These are phyloP conservation scores for Strigamia maritima DNA, from an alignment of 2,888 invertebrate genomes.

Conservation along the genomic window DNA sequence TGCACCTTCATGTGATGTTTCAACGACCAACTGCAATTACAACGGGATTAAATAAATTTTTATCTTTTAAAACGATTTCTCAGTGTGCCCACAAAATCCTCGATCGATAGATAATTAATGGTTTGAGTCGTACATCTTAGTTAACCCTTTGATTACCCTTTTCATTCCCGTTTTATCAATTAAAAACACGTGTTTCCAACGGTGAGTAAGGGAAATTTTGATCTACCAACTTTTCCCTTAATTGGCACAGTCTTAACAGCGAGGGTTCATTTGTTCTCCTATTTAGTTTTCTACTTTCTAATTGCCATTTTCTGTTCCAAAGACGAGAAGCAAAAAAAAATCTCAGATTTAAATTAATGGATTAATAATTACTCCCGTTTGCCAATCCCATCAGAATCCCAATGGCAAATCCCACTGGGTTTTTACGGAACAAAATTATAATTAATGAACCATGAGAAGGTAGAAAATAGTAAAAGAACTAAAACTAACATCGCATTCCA, in stretches of 20 bases:
- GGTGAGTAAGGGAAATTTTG: background rate
- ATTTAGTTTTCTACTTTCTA: background rate
- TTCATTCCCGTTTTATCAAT: background rate
- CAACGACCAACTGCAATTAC: conserved; percentile 44
- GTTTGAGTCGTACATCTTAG: background rate
- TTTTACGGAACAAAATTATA: background rate
- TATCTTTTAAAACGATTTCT: background rate
- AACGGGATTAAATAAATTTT: background rate
- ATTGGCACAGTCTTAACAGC: background rate
- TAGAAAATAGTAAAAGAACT: background rate
- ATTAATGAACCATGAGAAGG: conserved; percentile 27
- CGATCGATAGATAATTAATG: background rate
- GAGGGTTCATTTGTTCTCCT: background rate
- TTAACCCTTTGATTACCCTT: background rate
- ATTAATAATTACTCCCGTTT: conserved; percentile 30
- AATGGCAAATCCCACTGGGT: conserved; percentile 1
- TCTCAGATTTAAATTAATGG: conserved; percentile 35
- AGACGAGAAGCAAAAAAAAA: background rate
- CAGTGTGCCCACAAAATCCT: background rate
- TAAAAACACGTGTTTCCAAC: background rate
- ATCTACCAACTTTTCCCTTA: background rate
- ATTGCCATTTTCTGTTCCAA: background rate
- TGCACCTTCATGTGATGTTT: conserved; percentile 45
- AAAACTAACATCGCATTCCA: background rate
- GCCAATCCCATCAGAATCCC: background rate